These are phyloP conservation scores for Rutilus rutilus DNA, from an alignment of 2,113 vertebrate species.

Conservation along the genomic window DNA sequence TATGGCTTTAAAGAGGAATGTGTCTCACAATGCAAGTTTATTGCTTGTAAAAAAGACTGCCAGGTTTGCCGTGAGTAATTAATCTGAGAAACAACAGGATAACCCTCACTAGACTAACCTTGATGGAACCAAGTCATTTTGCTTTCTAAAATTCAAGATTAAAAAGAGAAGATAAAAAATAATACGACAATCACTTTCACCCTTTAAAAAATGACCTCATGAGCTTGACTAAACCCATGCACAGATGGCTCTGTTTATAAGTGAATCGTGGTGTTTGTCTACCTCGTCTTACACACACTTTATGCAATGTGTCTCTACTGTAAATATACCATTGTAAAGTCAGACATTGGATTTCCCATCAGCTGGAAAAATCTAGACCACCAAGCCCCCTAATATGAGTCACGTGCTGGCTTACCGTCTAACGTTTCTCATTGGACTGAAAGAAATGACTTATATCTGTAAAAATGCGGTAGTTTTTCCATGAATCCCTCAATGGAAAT, in stretches of 20 bases:
- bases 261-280: neutral
- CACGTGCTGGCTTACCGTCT: neutral
- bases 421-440: neutral
- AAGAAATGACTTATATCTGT: neutral
- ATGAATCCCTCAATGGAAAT: neutral
- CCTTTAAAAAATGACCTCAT: constrained; percentile 13
- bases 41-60: constrained; percentile 19
- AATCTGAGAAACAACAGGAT: neutral
- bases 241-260: constrained; percentile 24
- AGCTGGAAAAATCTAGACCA: constrained; percentile 7
- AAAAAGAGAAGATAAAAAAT: neutral
- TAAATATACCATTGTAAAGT: neutral
- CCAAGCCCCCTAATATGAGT: constrained; percentile 15
- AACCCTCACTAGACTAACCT: neutral
- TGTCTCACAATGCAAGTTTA: constrained; percentile 17
- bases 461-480: constrained; percentile 27
- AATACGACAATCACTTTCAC: neutral
- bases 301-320: neutral
- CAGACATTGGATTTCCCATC: constrained; percentile 7
- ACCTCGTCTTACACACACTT: constrained; percentile 3
- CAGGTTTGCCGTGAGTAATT: constrained; percentile 31
- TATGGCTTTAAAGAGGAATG: constrained; percentile 50
- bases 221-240: neutral
- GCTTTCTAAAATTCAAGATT: neutral
- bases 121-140: neutral